Evolutionary conservation across 2,113 vertebrate species (phyloP).

Genomic region (Dicerorhinus sumatrensis): DNA sequence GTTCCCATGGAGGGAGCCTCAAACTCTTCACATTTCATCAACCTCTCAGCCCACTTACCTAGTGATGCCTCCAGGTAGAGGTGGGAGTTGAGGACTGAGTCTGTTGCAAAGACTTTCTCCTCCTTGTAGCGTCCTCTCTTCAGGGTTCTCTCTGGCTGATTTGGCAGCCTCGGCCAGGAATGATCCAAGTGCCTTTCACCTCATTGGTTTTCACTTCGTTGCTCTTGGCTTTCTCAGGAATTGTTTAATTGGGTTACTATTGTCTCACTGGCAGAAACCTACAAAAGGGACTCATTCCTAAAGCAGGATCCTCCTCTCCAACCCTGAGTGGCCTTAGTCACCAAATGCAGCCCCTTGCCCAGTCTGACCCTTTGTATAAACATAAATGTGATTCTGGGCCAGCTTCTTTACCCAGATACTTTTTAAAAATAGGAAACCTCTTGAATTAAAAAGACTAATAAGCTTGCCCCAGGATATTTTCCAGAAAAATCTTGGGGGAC

Average conservation of each 20-base stretch:
- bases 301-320: slow-evolving; percentile 22
- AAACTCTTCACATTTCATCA: background rate
- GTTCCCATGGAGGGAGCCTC: background rate
- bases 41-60: background rate
- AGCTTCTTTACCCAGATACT: background rate
- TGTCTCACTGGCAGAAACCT: slow-evolving; percentile 60
- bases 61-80: background rate
- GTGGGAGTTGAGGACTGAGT: background rate
- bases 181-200: slow-evolving; percentile 46
- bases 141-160: background rate
- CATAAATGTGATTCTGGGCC: slow-evolving; percentile 21
- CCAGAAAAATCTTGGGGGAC: background rate
- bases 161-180: slow-evolving; percentile 1
- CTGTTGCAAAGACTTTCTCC: slow-evolving; percentile 40
- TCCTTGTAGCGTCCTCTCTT: slow-evolving; percentile 43
- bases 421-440: slow-evolving; percentile 4
- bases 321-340: background rate
- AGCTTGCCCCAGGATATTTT: background rate
- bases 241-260: slow-evolving; percentile 69
- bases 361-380: background rate
- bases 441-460: background rate
- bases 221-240: slow-evolving; percentile 61
- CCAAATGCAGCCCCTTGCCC: slow-evolving; percentile 38
- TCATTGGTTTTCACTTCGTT: slow-evolving; percentile 60
- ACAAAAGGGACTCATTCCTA: slow-evolving; percentile 38